These are phyloP conservation scores for Leptinotarsa tumamoca DNA, from an alignment of 2,888 invertebrate genomes.

Conservation along the genomic window DNA sequence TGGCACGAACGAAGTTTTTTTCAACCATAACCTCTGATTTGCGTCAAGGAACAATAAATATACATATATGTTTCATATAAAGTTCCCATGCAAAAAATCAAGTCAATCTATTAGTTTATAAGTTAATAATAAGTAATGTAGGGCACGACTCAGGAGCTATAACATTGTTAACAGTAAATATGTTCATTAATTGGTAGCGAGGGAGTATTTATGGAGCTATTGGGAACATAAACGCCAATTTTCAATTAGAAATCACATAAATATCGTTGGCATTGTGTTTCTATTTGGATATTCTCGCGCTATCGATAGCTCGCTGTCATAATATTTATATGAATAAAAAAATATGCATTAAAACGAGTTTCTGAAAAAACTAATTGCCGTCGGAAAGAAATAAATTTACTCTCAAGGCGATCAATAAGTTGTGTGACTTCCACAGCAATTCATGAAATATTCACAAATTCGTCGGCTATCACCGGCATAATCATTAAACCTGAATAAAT, in stretches of 20 bases:
- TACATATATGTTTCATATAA: background rate
- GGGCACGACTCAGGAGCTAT: conserved; percentile 43
- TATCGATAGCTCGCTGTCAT: conserved; percentile 2
- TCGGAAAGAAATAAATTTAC: background rate
- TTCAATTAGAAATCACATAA: conserved; percentile 41
- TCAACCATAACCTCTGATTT: background rate
- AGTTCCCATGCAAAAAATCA: conserved; percentile 8
- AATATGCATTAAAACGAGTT: background rate
- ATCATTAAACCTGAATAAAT: background rate
- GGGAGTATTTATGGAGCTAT: conserved; percentile 48
- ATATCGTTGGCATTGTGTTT: conserved; percentile 24
- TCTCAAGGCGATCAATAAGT: background rate
- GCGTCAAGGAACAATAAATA: background rate
- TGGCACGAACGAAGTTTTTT: too few relatives aligned
- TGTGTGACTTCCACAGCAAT: background rate
- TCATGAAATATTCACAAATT: background rate
- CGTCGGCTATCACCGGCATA: too few relatives aligned
- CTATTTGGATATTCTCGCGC: conserved; percentile 13
- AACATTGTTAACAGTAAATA: conserved; percentile 46
- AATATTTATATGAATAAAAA: background rate
- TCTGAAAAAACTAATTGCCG: background rate
- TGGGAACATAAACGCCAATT: conserved; percentile 43
- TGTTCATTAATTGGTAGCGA: conserved; percentile 47
- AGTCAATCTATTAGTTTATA: background rate
- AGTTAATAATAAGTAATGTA: conserved; percentile 30